phyloP scores from a whole-genome alignment of 2,888 invertebrate genomes.

The Lithophane leautieri region DNA sequence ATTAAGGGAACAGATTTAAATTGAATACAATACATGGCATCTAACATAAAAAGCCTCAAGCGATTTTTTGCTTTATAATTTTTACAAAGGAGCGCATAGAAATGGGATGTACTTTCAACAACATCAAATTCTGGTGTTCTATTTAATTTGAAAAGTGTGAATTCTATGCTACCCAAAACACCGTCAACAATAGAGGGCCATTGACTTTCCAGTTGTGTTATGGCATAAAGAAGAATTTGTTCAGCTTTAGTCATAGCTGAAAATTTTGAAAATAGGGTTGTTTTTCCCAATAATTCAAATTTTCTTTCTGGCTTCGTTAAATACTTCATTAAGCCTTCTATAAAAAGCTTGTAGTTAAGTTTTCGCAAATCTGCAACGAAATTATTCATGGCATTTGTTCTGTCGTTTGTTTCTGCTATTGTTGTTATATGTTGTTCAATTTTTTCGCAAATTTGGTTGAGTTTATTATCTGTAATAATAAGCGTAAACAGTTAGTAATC shows the following conservation, averaged over 20 bases:
- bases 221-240: slow-evolving; percentile 80
- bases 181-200: slow-evolving; percentile 71
- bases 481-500: slow-evolving; percentile 10
- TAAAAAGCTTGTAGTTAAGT: slow-evolving; percentile 73
- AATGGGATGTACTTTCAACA: slow-evolving; percentile 83
- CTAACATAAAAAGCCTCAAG: slow-evolving; percentile 82
- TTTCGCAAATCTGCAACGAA: slow-evolving; percentile 76
- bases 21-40: slow-evolving; percentile 87
- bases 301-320: slow-evolving; percentile 78
- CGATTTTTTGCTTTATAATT: slow-evolving; percentile 77
- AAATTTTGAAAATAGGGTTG: slow-evolving; percentile 69
- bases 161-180: slow-evolving; percentile 80
- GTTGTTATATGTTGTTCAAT: slow-evolving; percentile 73
- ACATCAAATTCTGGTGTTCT: slow-evolving; percentile 79
- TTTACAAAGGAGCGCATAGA: slow-evolving; percentile 85
- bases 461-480: slow-evolving; percentile 74
- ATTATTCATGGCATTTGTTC: slow-evolving; percentile 72
- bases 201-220: slow-evolving; percentile 71
- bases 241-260: slow-evolving; percentile 84
- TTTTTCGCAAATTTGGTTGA: slow-evolving; percentile 69
- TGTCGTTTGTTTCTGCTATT: slow-evolving; percentile 71
- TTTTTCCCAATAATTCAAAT: slow-evolving; percentile 77
- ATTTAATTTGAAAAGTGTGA: slow-evolving; percentile 81
- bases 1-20: slow-evolving; percentile 83
- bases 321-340: slow-evolving; percentile 78